Base-by-base conservation (phyloP, 2,113 vertebrate species). In the Prunella himalayana region DNA sequence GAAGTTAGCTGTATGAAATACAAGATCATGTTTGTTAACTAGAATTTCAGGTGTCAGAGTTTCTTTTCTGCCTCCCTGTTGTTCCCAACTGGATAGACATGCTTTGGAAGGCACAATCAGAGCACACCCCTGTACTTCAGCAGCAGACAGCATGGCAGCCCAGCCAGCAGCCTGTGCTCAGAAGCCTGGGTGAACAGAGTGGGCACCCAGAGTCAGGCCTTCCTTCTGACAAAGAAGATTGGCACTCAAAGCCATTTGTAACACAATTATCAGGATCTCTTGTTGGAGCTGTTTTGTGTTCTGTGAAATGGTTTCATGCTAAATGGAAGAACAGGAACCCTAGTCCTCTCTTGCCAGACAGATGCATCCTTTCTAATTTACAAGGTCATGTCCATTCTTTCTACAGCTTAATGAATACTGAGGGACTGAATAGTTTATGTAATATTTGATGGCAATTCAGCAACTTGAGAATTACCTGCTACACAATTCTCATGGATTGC, bases 1-100 rank as follows among this genome's bases (percentile, higher is more conserved):
- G 8, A 76, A 37, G 2, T 44, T 60, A 15, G 3, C 18, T 60
- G 6, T 23, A 68, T 60, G 22, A 37, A 86, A 42, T 31, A 50
- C 25, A 59, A 21, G 33, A 27, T 18, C 45, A 44, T 0, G 0
- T 27, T 50, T 37, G 28, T 27, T 68, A 33, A 33, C 39, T 19
- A 51, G 37, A 45, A 44, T 33, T 69, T 51, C 45, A 33, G 18
- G 14, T 3, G 3, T 15, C 37, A 51, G 63, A 77, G 33, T 37
- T 7, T 8, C 33, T 60, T 69, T 60, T 69, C 45, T 77, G 11
- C 22, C 11, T 68, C 27, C 33, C 3, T 35, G 30, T 10, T 35
- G 14, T 17, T 68, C 53, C 31, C 45, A 44, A 2, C 21, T 27
- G 53, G 53, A 30, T 14, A 30, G 39, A 12, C 37, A 9, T 31